Percentiles rank a stretch among this genome's conserved stretches.
Evolutionary conservation across 2,888 invertebrate species (phyloP).

Genomic region (Tiliacea aurago): DNA sequence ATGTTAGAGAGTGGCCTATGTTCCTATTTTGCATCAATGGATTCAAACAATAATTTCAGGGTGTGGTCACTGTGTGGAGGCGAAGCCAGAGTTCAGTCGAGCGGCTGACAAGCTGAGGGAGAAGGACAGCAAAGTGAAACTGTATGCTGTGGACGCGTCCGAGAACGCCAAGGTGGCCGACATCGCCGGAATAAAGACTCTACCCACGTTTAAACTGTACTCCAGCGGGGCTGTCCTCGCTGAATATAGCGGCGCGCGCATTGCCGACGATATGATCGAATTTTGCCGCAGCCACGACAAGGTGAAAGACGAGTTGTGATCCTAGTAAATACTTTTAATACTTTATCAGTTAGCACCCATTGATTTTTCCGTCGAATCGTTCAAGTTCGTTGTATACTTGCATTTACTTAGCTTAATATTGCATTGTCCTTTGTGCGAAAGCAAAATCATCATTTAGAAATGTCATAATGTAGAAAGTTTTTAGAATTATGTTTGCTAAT

Average conservation of each 20-base stretch:
- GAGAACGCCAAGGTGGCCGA: conserved; percentile 91
- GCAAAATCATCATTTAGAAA: neutral
- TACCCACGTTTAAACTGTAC: conserved; percentile 93
- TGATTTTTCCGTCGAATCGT: conserved; percentile 17
- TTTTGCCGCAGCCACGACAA: conserved; percentile 82
- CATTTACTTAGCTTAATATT: conserved; percentile 46
- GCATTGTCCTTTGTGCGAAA: conserved; percentile 13
- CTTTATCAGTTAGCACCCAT: neutral
- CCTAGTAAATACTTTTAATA: conserved; percentile 48
- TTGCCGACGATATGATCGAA: conserved; percentile 88
- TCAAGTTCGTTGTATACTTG: conserved; percentile 30
- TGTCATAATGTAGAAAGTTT: conserved; percentile 13
- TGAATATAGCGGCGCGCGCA: conserved; percentile 91
- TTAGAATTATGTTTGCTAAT: conserved; percentile 1
- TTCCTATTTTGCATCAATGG: too few relatives aligned
- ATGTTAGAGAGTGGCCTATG: too few relatives aligned
- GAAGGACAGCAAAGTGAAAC: conserved; percentile 78
- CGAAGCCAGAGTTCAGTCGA: conserved; percentile 92
- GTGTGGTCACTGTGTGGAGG: conserved; percentile 93
- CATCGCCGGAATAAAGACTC: conserved; percentile 91
- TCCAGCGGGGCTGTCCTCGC: conserved; percentile 87
- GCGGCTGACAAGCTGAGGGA: conserved; percentile 88
- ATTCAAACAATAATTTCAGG: conserved; percentile 82
- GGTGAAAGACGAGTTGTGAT: conserved; percentile 86
- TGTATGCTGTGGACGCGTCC: conserved; percentile 93